Conservation (phyloP, 2,888 invertebrate genomes). For the Calameuta idolon region DNA sequence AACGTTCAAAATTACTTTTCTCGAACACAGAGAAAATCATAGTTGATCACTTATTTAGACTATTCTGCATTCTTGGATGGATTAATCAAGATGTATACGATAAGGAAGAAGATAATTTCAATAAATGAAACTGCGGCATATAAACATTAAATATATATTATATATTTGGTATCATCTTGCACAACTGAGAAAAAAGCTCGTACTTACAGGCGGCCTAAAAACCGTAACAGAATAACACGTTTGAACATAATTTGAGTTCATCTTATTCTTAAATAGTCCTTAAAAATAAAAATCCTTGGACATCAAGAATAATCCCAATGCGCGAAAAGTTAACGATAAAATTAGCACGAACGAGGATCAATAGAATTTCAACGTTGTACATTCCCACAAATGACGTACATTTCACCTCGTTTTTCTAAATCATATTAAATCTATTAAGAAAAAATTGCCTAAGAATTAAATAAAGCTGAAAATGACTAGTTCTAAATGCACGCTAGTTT, state of each 20-base stretch:
- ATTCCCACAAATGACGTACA: background rate
- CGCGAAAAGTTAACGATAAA: background rate
- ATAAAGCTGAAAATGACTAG: constrained; percentile 37
- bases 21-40: background rate
- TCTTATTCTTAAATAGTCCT: background rate
- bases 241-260: background rate
- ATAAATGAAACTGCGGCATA: background rate
- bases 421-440: constrained; percentile 10
- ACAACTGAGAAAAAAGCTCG: constrained; percentile 10
- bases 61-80: background rate
- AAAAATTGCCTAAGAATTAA: constrained; percentile 15
- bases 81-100: background rate
- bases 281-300: background rate
- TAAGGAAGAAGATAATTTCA: background rate
- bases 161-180: constrained; percentile 24
- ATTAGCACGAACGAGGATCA: background rate
- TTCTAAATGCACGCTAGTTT: constrained; percentile 21
- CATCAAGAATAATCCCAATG: background rate
- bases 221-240: background rate
- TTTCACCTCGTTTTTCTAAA: background rate
- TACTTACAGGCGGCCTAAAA: constrained; percentile 12
- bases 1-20: background rate
- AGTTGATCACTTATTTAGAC: too few relatives aligned
- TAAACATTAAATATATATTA: constrained; percentile 11
- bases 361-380: background rate